These are phyloP conservation scores for Drosophila meridionalis DNA, from an alignment of 2,888 invertebrate genomes.

Conservation along the genomic window DNA sequence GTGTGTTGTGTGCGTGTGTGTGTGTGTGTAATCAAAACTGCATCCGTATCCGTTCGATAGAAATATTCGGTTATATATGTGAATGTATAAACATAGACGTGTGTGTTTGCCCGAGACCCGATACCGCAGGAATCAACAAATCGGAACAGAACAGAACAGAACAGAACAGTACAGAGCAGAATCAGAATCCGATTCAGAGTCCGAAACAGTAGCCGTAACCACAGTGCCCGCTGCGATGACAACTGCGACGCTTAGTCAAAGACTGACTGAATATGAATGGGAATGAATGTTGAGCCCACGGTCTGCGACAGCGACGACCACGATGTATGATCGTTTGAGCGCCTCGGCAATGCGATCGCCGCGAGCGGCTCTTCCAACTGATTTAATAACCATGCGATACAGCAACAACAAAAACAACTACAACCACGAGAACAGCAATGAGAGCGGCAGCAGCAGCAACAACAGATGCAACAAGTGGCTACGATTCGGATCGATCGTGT, in stretches of 20 bases:
- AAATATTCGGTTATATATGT: conserved; percentile 6
- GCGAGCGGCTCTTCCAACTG: conserved; percentile 63
- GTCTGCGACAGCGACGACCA: conserved; percentile 25
- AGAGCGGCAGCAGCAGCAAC: conserved; percentile 34
- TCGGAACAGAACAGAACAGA: conserved; percentile 22
- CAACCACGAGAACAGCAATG: conserved; percentile 28
- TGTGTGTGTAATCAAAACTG: conserved; percentile 49
- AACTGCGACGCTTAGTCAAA: conserved; percentile 73
- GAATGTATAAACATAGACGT: neutral
- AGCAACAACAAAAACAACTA: neutral
- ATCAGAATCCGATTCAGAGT: conserved; percentile 21
- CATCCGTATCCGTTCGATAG: conserved; percentile 63
- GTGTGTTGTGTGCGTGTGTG: conserved; percentile 12
- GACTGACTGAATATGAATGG: conserved; percentile 71
- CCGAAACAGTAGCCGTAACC: conserved; percentile 36
- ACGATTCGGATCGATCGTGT: conserved; percentile 54
- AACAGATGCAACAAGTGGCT: conserved; percentile 70
- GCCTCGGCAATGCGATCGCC: conserved; percentile 43
- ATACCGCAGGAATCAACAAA: conserved; percentile 46
- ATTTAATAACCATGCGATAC: conserved; percentile 48
- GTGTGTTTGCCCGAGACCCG: conserved; percentile 13
- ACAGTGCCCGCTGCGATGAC: conserved; percentile 58
- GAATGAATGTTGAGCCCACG: conserved; percentile 55
- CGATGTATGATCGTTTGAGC: conserved; percentile 48
- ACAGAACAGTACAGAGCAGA: conserved; percentile 17